Percentiles rank a stretch among this genome's conserved stretches.
phyloP scores from a whole-genome alignment of 2,797 vertebrate genomes.

The Hyperoplus lanceolatus region DNA sequence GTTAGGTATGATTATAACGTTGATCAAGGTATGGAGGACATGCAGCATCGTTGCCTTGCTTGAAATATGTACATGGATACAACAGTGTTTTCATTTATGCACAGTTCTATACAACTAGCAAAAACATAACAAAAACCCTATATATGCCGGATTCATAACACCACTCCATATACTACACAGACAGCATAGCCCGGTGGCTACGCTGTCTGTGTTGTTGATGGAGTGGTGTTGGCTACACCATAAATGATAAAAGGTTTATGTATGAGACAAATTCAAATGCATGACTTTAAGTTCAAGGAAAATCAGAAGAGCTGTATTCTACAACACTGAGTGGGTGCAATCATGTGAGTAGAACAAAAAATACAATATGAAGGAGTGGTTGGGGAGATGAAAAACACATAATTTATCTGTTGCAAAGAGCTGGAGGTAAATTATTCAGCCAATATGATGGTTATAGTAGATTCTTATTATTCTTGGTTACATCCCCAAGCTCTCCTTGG shows the following conservation, averaged over 20 bases:
- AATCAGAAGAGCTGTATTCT: neutral
- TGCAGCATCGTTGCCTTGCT: neutral
- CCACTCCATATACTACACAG: too few species aligned
- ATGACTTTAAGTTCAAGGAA: neutral
- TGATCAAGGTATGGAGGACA: neutral
- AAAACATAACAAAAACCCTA: neutral
- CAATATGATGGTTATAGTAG: neutral
- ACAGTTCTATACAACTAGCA: neutral
- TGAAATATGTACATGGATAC: neutral
- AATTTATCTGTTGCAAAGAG: slow-evolving; percentile 1
- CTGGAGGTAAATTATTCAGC: slow-evolving; percentile 24
- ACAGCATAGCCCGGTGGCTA: neutral
- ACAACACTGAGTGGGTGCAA: neutral
- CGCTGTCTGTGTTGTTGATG: neutral
- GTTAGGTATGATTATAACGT: neutral
- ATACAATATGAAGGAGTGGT: slow-evolving; percentile 1
- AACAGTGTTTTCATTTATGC: neutral
- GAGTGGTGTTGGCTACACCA: neutral
- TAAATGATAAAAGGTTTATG: neutral
- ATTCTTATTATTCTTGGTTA: neutral
- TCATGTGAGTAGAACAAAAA: neutral
- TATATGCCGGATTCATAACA: neutral
- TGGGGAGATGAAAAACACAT: slow-evolving; percentile 7
- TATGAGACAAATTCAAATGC: neutral
- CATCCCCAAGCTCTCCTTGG: slow-evolving; percentile 8